Conservation (phyloP, 2,113 vertebrate species). For the Oxyruncus cristatus region DNA sequence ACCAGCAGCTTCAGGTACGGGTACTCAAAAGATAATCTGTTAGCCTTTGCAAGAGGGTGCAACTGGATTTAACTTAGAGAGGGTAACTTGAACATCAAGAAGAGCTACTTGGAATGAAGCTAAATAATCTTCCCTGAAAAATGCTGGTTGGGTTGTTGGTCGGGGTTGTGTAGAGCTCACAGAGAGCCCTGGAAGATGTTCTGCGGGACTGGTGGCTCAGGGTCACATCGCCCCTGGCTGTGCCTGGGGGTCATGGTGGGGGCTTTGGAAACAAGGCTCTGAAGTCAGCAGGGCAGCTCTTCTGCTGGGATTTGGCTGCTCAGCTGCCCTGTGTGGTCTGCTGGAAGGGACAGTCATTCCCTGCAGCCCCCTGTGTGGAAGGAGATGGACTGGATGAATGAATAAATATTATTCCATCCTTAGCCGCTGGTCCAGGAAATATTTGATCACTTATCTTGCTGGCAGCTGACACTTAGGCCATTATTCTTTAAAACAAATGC, state of each 20-base stretch:
- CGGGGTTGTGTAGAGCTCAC: not conserved
- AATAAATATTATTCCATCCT: not conserved
- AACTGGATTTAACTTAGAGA: not conserved
- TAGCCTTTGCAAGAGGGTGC: not conserved
- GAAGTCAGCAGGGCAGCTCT: not conserved
- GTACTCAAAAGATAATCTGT: not conserved
- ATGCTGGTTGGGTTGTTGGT: rapidly evolving
- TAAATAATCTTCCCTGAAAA: not conserved
- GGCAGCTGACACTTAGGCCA: not conserved
- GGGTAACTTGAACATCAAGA: not conserved
- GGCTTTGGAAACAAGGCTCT: not conserved
- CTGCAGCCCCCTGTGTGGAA: not conserved
- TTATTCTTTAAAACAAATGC: not conserved
- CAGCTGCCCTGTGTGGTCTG: not conserved
- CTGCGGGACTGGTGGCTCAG: not conserved
- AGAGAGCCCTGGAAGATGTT: not conserved
- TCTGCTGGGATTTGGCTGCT: not conserved
- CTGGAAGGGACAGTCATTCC: not conserved
- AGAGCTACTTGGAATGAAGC: not conserved
- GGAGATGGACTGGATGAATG: not conserved
- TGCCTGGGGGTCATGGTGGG: not conserved
- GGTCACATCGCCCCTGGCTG: not conserved
- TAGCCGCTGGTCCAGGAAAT: not conserved
- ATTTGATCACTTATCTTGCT: not conserved
- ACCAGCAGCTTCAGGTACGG: not conserved